These are phyloP conservation scores for Aleiodes testaceus DNA, from an alignment of 2,888 invertebrate species.

Conservation along the genomic window DNA sequence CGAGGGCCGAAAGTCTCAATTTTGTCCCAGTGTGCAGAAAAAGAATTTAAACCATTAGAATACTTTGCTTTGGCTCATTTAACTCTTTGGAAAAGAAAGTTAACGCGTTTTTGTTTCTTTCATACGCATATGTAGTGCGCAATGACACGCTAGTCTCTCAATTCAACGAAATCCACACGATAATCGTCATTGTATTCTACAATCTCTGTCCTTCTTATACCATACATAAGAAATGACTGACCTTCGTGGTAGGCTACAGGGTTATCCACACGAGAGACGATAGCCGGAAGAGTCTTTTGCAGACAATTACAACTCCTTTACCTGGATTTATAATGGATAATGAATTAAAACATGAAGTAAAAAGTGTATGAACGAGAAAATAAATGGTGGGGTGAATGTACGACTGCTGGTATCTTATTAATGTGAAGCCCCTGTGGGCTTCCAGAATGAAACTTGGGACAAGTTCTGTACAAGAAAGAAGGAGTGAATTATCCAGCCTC, in stretches of 20 bases:
- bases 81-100: slow-evolving; percentile 39
- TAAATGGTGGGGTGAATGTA: not conserved
- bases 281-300: slow-evolving; percentile 24
- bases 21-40: too few species aligned
- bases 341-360: not conserved
- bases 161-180: slow-evolving; percentile 24
- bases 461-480: not conserved
- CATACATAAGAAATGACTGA: slow-evolving; percentile 22
- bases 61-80: slow-evolving; percentile 49
- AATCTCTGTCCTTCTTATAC: slow-evolving; percentile 9
- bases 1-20: too few species aligned
- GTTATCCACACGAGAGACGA: slow-evolving; percentile 7
- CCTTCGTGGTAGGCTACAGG: slow-evolving; percentile 25
- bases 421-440: slow-evolving; percentile 4
- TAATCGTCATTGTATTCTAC: slow-evolving; percentile 18
- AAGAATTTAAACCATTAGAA: slow-evolving; percentile 50
- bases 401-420: too few species aligned
- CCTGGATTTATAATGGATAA: not conserved
- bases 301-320: slow-evolving; percentile 12
- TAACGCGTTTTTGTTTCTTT: slow-evolving; percentile 6
- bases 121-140: not conserved
- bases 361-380: not conserved
- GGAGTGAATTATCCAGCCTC: slow-evolving; percentile 1
- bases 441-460: too few species aligned
- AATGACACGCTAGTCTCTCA: slow-evolving; percentile 21